Evolutionary conservation across 2,888 invertebrate species (phyloP).

Genomic region (Ctenicera cuprea): DNA sequence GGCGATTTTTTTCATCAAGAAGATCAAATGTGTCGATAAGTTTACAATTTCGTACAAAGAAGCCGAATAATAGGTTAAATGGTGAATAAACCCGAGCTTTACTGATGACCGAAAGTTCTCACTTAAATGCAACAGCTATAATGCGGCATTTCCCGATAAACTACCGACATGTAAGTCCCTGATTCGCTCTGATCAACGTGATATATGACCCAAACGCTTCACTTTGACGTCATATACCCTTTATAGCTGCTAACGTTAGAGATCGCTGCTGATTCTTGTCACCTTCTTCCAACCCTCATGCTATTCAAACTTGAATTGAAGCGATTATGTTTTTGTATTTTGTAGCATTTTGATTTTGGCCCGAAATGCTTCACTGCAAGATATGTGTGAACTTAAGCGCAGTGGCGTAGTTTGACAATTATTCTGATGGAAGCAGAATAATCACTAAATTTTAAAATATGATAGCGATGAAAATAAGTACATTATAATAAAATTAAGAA

Average conservation of each 20-base stretch:
- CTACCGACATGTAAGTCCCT: constrained; percentile 50
- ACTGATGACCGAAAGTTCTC: constrained; percentile 43
- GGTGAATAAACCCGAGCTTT: constrained; percentile 40
- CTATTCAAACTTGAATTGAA: neutral
- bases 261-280: constrained; percentile 58
- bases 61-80: constrained; percentile 33
- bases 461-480: too few relatives aligned
- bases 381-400: neutral
- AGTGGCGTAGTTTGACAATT: neutral
- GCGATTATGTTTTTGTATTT: constrained; percentile 5
- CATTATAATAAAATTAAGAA: too few relatives aligned
- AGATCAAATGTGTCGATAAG: neutral
- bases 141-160: constrained; percentile 51
- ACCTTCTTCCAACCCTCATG: constrained; percentile 33
- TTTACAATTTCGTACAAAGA: constrained; percentile 16
- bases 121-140: constrained; percentile 48
- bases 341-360: neutral
- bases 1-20: neutral
- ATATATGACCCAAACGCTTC: constrained; percentile 62
- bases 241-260: constrained; percentile 65
- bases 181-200: constrained; percentile 55
- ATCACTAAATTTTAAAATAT: too few relatives aligned
- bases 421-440: too few relatives aligned
- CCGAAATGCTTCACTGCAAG: neutral
- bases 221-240: constrained; percentile 65